phyloP scores from a whole-genome alignment of 2,888 invertebrate species.

The Sisyra terminalis region DNA sequence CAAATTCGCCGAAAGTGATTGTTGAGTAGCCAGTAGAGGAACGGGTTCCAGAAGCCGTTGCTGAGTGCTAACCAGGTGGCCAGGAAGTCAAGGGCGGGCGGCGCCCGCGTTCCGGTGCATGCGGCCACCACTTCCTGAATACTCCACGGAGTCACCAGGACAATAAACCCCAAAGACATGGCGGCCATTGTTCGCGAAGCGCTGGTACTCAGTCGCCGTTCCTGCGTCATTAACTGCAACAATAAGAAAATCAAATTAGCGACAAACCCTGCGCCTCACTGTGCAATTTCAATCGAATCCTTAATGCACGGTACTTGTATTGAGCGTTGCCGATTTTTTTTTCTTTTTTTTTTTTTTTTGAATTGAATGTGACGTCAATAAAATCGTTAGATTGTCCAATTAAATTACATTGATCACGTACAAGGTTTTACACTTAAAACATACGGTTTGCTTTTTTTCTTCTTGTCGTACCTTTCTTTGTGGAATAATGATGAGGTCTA shows the following conservation, averaged over 20 bases:
- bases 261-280: too few relatives aligned
- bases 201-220: constrained; percentile 57
- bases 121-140: constrained; percentile 83
- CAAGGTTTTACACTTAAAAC: too few relatives aligned
- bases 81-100: constrained; percentile 65
- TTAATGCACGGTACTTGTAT: too few relatives aligned
- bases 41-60: constrained; percentile 83
- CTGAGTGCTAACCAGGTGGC: constrained; percentile 77
- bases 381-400: too few relatives aligned
- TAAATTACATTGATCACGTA: too few relatives aligned
- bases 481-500: too few relatives aligned
- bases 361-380: too few relatives aligned
- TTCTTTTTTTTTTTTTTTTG: too few relatives aligned
- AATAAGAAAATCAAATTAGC: not conserved
- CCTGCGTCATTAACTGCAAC: constrained; percentile 23
- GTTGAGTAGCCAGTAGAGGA: constrained; percentile 75
- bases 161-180: constrained; percentile 80
- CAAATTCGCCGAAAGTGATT: constrained; percentile 71
- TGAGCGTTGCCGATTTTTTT: too few relatives aligned
- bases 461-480: too few relatives aligned
- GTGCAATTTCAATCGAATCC: too few relatives aligned
- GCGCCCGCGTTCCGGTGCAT: constrained; percentile 71
- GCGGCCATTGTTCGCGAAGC: constrained; percentile 83
- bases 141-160: constrained; percentile 81
- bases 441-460: too few relatives aligned